Percentiles rank a stretch among this genome's conserved stretches.
phyloP scores from a whole-genome alignment of 2,113 vertebrate genomes.

The Rallus limicola region DNA sequence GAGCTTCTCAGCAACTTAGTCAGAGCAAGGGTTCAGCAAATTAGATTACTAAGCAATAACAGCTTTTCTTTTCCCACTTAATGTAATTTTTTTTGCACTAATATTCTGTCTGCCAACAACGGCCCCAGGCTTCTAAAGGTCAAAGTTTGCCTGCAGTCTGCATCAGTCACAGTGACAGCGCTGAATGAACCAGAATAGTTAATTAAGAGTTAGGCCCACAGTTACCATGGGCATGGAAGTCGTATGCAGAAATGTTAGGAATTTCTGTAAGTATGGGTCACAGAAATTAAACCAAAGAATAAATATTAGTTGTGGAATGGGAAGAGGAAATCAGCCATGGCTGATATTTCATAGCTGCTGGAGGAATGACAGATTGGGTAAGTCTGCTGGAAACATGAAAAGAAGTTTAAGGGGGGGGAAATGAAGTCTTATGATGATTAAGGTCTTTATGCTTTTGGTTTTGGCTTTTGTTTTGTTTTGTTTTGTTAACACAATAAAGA shows the following conservation, averaged over 20 bases:
- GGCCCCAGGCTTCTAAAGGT: constrained; percentile 85
- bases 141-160: constrained; percentile 85
- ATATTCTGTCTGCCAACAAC: constrained; percentile 75
- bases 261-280: constrained; percentile 87
- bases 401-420: constrained; percentile 59
- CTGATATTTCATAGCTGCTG: constrained; percentile 73
- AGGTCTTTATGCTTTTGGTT: constrained; percentile 61
- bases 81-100: constrained; percentile 67
- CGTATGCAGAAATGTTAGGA: constrained; percentile 86
- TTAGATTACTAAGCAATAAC: constrained; percentile 88
- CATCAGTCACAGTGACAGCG: constrained; percentile 92
- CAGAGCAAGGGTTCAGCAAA: constrained; percentile 99
- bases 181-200: constrained; percentile 81
- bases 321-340: constrained; percentile 78
- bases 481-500: constrained; percentile 36
- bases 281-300: constrained; percentile 85
- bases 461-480: not conserved
- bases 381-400: constrained; percentile 76
- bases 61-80: constrained; percentile 79
- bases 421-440: constrained; percentile 74
- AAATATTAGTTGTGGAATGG: constrained; percentile 84
- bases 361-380: constrained; percentile 76
- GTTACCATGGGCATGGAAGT: constrained; percentile 84
- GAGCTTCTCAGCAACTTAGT: constrained; percentile 92
- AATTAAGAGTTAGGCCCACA: constrained; percentile 82